Evolutionary conservation across 2,888 invertebrate genomes (phyloP).

Genomic region (Axea sp.): DNA sequence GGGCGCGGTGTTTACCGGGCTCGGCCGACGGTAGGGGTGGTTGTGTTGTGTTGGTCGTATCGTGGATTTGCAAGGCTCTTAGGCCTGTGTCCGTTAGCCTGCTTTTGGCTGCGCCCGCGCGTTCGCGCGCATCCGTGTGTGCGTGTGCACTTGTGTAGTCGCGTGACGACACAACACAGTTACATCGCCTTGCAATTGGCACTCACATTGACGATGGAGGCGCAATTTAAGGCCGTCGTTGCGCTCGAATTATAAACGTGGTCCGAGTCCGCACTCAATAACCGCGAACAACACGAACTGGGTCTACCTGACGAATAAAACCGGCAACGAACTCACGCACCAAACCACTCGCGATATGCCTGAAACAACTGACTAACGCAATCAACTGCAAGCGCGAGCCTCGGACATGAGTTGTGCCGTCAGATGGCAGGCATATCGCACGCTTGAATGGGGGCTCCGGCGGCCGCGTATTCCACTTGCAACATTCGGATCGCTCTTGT

Average conservation of each 20-base stretch:
- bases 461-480: slow-evolving; percentile 61
- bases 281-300: slow-evolving; percentile 41
- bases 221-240: slow-evolving; percentile 58
- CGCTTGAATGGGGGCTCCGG: slow-evolving; percentile 69
- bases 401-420: slow-evolving; percentile 67
- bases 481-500: no score
- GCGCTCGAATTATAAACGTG: slow-evolving; percentile 28
- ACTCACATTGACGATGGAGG: slow-evolving; percentile 65
- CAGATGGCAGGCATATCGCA: slow-evolving; percentile 70
- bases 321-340: slow-evolving; percentile 65
- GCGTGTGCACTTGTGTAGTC: slow-evolving; percentile 77
- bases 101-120: slow-evolving; percentile 56
- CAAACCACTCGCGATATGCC: slow-evolving; percentile 74
- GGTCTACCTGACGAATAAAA: slow-evolving; percentile 57
- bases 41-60: no score
- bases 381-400: slow-evolving; percentile 70
- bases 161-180: slow-evolving; percentile 77
- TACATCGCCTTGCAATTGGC: slow-evolving; percentile 76
- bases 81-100: slow-evolving; percentile 20
- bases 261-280: slow-evolving; percentile 47
- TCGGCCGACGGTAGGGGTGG: no score
- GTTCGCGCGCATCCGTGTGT: slow-evolving; percentile 62
- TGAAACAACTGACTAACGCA: slow-evolving; percentile 77
- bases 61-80: slow-evolving; percentile 29
- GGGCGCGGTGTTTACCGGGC: no score